These are phyloP conservation scores for Nephotettix cincticeps DNA, from an alignment of 1,140 invertebrate species.

Conservation along the genomic window DNA sequence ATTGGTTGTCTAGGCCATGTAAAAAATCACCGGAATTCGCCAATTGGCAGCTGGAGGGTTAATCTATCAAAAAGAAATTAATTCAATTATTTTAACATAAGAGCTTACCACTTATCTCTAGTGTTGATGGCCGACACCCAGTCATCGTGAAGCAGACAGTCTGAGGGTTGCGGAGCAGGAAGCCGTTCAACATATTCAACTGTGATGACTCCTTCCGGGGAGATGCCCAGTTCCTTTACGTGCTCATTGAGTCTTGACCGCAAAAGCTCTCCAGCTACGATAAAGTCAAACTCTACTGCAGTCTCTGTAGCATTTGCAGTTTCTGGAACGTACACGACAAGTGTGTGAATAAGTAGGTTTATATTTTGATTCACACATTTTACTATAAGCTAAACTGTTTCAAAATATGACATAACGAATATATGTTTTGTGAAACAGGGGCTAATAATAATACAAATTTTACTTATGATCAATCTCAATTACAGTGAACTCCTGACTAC, in stretches of 20 bases:
- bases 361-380: not conserved
- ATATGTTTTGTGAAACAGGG: not conserved
- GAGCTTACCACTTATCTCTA: slow-evolving; percentile 67
- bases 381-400: not conserved
- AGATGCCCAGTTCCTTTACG: slow-evolving; percentile 63
- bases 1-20: no score
- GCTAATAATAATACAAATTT: no score
- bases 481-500: no score
- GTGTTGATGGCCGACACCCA: slow-evolving; percentile 88
- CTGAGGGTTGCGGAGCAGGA: slow-evolving; percentile 85
- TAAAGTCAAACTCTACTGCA: slow-evolving; percentile 81
- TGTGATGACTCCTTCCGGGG: slow-evolving; percentile 75
- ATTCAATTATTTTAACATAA: no score
- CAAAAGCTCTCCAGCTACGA: slow-evolving; percentile 79
- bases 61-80: no score
- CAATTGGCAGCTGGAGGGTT: no score
- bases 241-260: slow-evolving; percentile 66
- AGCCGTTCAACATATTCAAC: slow-evolving; percentile 89
- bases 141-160: slow-evolving; percentile 91
- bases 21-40: no score
- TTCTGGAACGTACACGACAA: not conserved
- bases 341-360: not conserved
- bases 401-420: not conserved
- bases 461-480: no score
- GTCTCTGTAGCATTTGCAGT: not conserved